Conservation (phyloP, 2,888 invertebrate genomes). For the Leptarthrus brevirostris region DNA sequence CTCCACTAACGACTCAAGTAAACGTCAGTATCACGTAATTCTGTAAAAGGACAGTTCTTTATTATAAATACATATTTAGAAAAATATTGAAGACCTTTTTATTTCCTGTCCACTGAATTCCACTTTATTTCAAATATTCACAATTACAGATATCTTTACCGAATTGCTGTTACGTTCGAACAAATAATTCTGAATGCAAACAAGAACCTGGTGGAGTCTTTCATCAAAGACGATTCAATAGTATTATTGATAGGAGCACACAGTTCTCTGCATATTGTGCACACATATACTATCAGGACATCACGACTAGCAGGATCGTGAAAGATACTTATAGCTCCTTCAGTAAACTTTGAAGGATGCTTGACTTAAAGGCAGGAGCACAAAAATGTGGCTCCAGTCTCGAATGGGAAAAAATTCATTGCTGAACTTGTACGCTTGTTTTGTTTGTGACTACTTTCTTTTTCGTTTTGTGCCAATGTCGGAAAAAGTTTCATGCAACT, state of each 20-base stretch:
- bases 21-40: too few species aligned
- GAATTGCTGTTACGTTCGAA: too few species aligned
- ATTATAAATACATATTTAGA: too few species aligned
- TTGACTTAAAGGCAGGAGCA: slow-evolving; percentile 24
- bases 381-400: slow-evolving; percentile 11
- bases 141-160: slow-evolving; percentile 18
- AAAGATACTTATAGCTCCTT: slow-evolving; percentile 25
- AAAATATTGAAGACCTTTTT: too few species aligned
- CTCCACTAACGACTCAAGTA: too few species aligned
- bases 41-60: too few species aligned
- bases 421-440: slow-evolving; percentile 29
- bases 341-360: slow-evolving; percentile 35
- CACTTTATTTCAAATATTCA: too few species aligned
- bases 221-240: slow-evolving; percentile 33
- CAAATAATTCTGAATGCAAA: too few species aligned
- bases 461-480: slow-evolving; percentile 1
- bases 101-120: too few species aligned
- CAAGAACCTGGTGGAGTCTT: too few species aligned
- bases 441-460: slow-evolving; percentile 22
- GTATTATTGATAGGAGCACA: background rate
- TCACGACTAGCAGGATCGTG: slow-evolving; percentile 1
- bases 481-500: slow-evolving; percentile 19
- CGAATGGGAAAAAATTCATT: slow-evolving; percentile 13
- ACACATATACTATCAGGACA: background rate
- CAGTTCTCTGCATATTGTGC: slow-evolving; percentile 1